Evolutionary conservation across 2,113 vertebrate genomes (phyloP), one percentile per base, ranked within the genome.

Genomic region (Toxotes chatareus): DNA sequence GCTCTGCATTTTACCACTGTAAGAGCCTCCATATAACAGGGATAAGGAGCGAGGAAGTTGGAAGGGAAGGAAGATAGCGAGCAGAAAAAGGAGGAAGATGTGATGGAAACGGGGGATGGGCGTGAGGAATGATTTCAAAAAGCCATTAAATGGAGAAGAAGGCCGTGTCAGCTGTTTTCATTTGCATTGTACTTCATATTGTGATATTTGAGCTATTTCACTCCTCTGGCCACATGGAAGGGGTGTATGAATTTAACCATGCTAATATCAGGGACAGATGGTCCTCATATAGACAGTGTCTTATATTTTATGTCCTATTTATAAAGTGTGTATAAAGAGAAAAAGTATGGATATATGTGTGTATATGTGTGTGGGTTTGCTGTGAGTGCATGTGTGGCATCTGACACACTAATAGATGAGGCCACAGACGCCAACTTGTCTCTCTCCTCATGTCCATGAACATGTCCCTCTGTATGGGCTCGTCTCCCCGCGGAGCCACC

Each of bases 391-490:
- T 76, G 51, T 82, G 64, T 82, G 64, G 80, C 74, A 86, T 81
- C 77, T 80, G 74, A 86, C 51, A 79, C 73, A 69, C 76, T 86
- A 86, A 86, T 75, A 74, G 79, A 69, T 47, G 56, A 62, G 57
- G 59, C 71, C 77, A 55, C 70, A 78, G 70, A 17, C 8, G 69
- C 81, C 87, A 83, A 77, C 86, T 84, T 56, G 73, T 71, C 82
- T 83, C 82, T 40, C 63, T 71, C 44, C 66, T 68, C 73, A 36
- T 87, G 88, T 85, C 75, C 76, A 38, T 88, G 80, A 82, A 53
- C 78, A 32, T 87, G 89, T 89, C 84, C 89, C 82, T 74, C 83
- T 40, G 76, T 84, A 76, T 91, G 89, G 77, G 71, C 88, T 84
- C 56, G n/a, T 84, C 70, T 83, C 77, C 82, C 62, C 31, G 56